Conservation (phyloP, 2,113 vertebrate species). For the Saguinus imperator region DNA sequence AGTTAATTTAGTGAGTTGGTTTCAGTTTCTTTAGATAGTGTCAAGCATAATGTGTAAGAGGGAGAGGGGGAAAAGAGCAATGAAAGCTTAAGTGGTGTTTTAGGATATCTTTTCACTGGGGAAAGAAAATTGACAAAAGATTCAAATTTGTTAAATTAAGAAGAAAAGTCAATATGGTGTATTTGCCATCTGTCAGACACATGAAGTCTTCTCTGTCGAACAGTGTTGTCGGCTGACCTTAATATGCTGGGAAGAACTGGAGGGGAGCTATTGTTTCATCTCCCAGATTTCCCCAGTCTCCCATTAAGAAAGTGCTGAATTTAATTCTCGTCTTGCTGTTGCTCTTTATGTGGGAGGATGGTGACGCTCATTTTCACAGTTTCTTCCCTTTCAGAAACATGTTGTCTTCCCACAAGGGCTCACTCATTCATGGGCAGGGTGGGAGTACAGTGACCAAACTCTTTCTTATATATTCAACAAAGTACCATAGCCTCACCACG, state of each 20-base stretch:
- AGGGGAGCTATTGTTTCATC: not conserved
- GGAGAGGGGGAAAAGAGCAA: not conserved
- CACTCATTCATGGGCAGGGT: not conserved
- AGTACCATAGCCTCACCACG: not conserved
- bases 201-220: slow-evolving; percentile 34
- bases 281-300: not conserved
- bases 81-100: not conserved
- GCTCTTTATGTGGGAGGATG: not conserved
- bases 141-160: slow-evolving; percentile 61
- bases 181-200: slow-evolving; percentile 68
- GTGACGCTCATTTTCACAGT: not conserved
- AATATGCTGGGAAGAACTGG: not conserved
- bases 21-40: not conserved
- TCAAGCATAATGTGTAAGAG: not conserved
- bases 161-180: slow-evolving; percentile 56
- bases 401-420: not conserved
- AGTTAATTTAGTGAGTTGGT: not conserved
- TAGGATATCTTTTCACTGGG: not conserved
- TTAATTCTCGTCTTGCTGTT: not conserved
- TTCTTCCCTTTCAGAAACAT: not conserved
- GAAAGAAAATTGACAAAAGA: slow-evolving; percentile 51
- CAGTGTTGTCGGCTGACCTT: slow-evolving; percentile 28
- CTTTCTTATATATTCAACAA: not conserved
- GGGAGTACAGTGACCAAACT: not conserved
- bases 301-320: not conserved